phyloP scores from a whole-genome alignment of 1,140 invertebrate species.

The Nasonia vitripennis region DNA sequence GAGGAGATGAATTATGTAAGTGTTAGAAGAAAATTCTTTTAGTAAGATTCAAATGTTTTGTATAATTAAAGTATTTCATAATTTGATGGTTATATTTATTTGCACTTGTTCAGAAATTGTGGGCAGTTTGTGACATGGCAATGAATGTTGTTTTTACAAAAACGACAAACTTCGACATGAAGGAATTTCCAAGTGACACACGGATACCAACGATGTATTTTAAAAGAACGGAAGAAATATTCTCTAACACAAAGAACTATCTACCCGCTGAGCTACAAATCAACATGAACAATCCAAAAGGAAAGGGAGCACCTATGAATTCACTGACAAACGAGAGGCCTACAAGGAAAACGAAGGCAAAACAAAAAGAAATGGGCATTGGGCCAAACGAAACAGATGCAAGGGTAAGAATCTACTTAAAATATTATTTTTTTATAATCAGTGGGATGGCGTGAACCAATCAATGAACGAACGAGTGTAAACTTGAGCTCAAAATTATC shows the following conservation, averaged over 20 bases:
- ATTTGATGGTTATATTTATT: slow-evolving; percentile 21
- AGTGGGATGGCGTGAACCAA: slow-evolving; percentile 41
- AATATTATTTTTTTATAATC: slow-evolving; percentile 40
- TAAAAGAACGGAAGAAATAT: slow-evolving; percentile 82
- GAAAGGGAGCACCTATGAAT: slow-evolving; percentile 71
- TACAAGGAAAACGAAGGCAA: slow-evolving; percentile 70
- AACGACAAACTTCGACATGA: slow-evolving; percentile 91
- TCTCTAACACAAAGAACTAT: slow-evolving; percentile 83
- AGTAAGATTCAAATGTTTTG: background rate
- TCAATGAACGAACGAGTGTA: slow-evolving; percentile 48
- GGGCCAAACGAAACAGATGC: slow-evolving; percentile 79
- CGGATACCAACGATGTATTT: slow-evolving; percentile 92
- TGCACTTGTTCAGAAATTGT: slow-evolving; percentile 86
- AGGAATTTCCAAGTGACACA: slow-evolving; percentile 90
- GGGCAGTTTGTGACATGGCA: slow-evolving; percentile 95
- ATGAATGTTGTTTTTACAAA: slow-evolving; percentile 91
- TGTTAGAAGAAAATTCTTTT: slow-evolving; percentile 49
- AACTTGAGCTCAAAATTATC: slow-evolving; percentile 46
- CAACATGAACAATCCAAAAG: slow-evolving; percentile 75
- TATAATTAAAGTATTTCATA: background rate
- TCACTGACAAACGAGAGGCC: slow-evolving; percentile 67
- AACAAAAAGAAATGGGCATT: slow-evolving; percentile 76
- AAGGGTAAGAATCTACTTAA: slow-evolving; percentile 72
- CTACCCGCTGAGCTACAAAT: slow-evolving; percentile 82
- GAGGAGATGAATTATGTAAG: slow-evolving; percentile 87